Evolutionary conservation across 1,140 invertebrate genomes (phyloP).

Genomic region (Drosophila melanogaster): DNA sequence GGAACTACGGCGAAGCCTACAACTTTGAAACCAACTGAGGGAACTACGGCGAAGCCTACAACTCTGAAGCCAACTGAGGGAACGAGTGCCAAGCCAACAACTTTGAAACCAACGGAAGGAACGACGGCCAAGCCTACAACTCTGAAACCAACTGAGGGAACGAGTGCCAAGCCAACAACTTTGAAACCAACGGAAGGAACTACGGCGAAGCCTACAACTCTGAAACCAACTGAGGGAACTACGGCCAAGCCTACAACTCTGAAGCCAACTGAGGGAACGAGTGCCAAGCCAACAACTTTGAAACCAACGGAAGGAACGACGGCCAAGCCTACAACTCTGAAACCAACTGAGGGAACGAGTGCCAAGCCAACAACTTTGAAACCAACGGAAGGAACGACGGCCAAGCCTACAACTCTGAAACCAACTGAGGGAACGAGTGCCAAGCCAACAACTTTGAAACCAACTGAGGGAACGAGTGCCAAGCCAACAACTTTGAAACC

Average conservation of each 20-base stretch:
- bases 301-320: constrained; percentile 6
- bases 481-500: constrained; percentile 3
- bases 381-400: background rate
- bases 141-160: background rate
- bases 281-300: background rate
- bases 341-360: constrained; percentile 2
- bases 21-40: background rate
- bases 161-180: constrained; percentile 2
- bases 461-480: background rate
- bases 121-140: background rate
- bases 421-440: background rate
- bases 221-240: constrained; percentile 6
- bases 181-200: background rate
- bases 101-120: background rate
- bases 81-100: constrained; percentile 9
- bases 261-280: background rate
- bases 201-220: background rate
- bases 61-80: background rate
- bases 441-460: background rate
- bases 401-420: background rate
- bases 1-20: background rate
- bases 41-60: background rate
- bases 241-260: constrained; percentile 2
- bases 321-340: constrained; percentile 1
- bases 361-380: background rate